phyloP scores from a whole-genome alignment of 2,113 vertebrate species.

The Prietella phreatophila region DNA sequence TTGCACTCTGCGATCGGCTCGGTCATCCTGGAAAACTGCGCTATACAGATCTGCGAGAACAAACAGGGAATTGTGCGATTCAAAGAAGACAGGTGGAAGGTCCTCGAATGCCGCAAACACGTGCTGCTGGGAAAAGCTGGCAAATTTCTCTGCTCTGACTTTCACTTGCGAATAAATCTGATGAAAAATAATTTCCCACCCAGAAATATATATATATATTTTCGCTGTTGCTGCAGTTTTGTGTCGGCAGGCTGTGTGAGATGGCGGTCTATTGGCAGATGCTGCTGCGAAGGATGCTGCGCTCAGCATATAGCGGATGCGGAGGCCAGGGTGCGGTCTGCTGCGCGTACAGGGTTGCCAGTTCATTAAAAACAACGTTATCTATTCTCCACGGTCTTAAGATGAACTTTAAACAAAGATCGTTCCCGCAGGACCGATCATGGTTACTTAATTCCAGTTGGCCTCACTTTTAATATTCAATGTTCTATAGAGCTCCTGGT shows the following conservation, averaged over 20 bases:
- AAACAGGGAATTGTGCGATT: background rate
- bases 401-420: background rate
- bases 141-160: background rate
- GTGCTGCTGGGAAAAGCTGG: background rate
- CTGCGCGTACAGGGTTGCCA: slow-evolving; percentile 26
- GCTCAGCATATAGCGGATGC: slow-evolving; percentile 35
- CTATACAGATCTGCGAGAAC: background rate
- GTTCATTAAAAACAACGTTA: background rate
- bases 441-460: background rate
- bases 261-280: slow-evolving; percentile 15
- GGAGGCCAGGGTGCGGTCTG: slow-evolving; percentile 46
- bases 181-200: background rate
- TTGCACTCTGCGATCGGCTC: slow-evolving; percentile 85
- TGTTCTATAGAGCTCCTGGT: background rate
- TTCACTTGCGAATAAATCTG: background rate
- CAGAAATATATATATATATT: background rate
- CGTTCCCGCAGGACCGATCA: background rate
- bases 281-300: slow-evolving; percentile 42
- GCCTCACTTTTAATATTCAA: background rate
- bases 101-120: background rate
- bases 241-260: background rate
- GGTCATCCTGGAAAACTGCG: slow-evolving; percentile 70
- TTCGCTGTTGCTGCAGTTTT: background rate
- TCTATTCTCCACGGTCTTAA: no score
- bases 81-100: no score